phyloP scores from a whole-genome alignment of 35 echinoderm and acorn worm genomes.

The Strongylocentrotus purpuratus region DNA sequence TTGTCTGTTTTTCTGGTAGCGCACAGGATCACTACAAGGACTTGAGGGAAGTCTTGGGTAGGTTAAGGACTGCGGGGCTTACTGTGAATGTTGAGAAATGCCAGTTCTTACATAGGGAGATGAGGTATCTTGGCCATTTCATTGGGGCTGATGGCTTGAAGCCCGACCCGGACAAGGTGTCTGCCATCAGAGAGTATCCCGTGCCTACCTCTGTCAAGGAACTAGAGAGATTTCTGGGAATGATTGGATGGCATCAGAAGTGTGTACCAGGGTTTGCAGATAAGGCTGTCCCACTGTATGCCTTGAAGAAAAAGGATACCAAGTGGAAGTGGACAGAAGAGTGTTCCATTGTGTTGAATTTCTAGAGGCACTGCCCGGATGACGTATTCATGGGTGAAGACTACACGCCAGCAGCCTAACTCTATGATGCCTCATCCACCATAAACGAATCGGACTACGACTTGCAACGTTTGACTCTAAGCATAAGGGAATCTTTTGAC shows the following conservation, averaged over 20 bases:
- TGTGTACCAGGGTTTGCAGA: conserved; percentile 39
- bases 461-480: too few species aligned
- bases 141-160: conserved; percentile 49
- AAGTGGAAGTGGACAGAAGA: conserved; percentile 33
- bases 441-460: too few species aligned
- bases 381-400: too few species aligned
- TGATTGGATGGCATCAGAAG: conserved; percentile 52
- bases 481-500: too few species aligned
- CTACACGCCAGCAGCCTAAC: too few species aligned
- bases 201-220: neutral
- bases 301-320: conserved; percentile 14
- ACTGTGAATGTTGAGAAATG: conserved; percentile 67
- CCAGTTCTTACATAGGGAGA: neutral
- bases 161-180: conserved; percentile 61
- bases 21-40: conserved; percentile 28
- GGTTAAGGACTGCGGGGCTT: conserved; percentile 33
- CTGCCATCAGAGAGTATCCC: conserved; percentile 40
- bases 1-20: conserved; percentile 50
- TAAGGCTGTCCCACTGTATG: conserved; percentile 36
- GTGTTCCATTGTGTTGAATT: conserved; percentile 12
- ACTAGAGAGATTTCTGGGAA: conserved; percentile 40
- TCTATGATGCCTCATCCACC: too few species aligned
- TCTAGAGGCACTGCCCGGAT: too few species aligned
- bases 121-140: conserved; percentile 67
- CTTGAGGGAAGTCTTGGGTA: conserved; percentile 7